phyloP scores from a whole-genome alignment of 2,888 invertebrate genomes.

The Perithous albicinctus region DNA sequence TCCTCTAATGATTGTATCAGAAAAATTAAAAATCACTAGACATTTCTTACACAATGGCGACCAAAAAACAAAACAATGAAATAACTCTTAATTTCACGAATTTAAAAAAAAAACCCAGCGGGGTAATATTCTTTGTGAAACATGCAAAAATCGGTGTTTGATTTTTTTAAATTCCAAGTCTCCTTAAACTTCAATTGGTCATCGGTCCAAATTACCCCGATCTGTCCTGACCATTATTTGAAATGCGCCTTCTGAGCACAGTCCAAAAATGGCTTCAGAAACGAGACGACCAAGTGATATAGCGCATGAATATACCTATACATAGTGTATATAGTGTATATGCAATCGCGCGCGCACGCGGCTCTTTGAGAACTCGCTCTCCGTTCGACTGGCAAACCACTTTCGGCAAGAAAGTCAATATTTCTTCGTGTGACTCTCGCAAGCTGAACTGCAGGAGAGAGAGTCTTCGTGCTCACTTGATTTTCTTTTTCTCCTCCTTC shows the following conservation, averaged over 20 bases:
- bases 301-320: background rate
- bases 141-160: background rate
- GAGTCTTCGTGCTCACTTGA: conserved; percentile 13
- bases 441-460: conserved; percentile 6
- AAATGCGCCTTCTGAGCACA: conserved; percentile 37
- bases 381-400: conserved; percentile 58
- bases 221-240: conserved; percentile 10
- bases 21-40: too few species aligned
- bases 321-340: conserved; percentile 9
- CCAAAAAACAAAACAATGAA: too few species aligned
- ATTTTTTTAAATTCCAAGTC: background rate
- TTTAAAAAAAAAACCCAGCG: too few species aligned
- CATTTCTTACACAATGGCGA: too few species aligned
- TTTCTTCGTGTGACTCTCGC: conserved; percentile 53
- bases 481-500: conserved; percentile 11
- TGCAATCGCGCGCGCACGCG: conserved; percentile 48
- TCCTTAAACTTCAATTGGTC: background rate
- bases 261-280: conserved; percentile 38
- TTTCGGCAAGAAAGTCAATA: conserved; percentile 66
- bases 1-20: too few species aligned
- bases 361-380: conserved; percentile 54
- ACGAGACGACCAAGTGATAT: conserved; percentile 24
- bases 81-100: too few species aligned
- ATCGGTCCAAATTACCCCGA: background rate
- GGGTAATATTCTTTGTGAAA: too few species aligned